A percentile compares a stretch with the other conserved stretches of the same genome.
Evolutionary conservation across 2,888 invertebrate species (phyloP).

Genomic region (Ennomos fuscantarius): DNA sequence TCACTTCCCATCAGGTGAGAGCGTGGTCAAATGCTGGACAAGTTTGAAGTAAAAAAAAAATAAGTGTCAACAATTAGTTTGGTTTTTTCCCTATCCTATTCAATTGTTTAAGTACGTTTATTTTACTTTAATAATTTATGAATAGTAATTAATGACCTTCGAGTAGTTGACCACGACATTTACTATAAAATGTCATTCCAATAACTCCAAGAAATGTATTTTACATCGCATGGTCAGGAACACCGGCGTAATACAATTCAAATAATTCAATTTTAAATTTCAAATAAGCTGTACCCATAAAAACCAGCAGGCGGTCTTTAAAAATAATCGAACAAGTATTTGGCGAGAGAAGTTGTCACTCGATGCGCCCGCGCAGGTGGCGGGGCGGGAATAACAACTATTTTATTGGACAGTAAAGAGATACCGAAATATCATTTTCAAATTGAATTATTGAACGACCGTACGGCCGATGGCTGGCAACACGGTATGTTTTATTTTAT

Average conservation of each 20-base stretch:
- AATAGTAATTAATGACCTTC: not conserved
- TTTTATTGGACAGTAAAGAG: constrained; percentile 37
- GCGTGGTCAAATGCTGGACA: too few relatives aligned
- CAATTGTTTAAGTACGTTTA: too few relatives aligned
- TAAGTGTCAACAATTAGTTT: too few relatives aligned
- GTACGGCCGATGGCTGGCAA: constrained; percentile 40
- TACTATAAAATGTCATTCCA: not conserved
- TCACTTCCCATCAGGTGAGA: too few relatives aligned
- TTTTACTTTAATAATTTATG: too few relatives aligned
- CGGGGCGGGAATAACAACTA: constrained; percentile 16
- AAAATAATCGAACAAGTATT: constrained; percentile 21
- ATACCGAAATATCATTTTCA: constrained; percentile 49
- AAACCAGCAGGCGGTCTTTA: constrained; percentile 24
- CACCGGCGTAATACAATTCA: constrained; percentile 12
- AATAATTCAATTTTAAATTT: constrained; percentile 36
- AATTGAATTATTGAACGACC: constrained; percentile 75
- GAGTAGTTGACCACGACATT: not conserved
- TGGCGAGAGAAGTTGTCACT: constrained; percentile 20
- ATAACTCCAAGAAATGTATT: constrained; percentile 8
- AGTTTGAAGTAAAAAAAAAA: too few relatives aligned
- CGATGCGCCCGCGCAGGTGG: constrained; percentile 33
- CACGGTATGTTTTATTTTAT: constrained; percentile 60
- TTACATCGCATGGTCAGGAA: constrained; percentile 4
- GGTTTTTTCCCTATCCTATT: too few relatives aligned
- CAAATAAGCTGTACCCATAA: constrained; percentile 34